phyloP scores from a whole-genome alignment of 37 sponge, comb jelly and placozoan species.

The Axinella damicornis region DNA sequence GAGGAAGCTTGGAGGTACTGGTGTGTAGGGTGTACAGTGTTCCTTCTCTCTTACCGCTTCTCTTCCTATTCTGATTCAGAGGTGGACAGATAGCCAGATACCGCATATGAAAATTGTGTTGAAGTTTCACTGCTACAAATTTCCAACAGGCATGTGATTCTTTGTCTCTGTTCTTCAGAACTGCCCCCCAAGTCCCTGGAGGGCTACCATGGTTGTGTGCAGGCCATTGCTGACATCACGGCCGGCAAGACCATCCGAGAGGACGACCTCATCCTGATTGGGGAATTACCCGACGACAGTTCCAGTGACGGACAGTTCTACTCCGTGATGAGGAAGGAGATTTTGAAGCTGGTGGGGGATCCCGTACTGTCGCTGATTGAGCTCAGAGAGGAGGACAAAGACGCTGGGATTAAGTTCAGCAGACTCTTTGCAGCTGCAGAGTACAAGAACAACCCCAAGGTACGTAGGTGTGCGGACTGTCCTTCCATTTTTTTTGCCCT shows the following conservation, averaged over 20 bases:
- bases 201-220: neutral
- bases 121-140: no score
- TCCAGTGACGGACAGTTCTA: conserved; percentile 18
- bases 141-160: no score
- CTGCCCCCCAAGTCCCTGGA: conserved; percentile 7
- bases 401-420: neutral
- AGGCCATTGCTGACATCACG: neutral
- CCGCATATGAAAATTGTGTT: no score
- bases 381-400: conserved; percentile 14
- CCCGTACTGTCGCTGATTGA: conserved; percentile 51
- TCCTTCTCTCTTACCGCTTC: no score
- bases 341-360: conserved; percentile 33
- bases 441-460: conserved; percentile 53
- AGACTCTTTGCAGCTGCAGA: conserved; percentile 32
- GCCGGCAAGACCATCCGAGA: conserved; percentile 4
- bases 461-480: no score
- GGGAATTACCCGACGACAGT: conserved; percentile 12
- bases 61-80: no score
- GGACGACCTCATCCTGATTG: conserved; percentile 50
- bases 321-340: conserved; percentile 30
- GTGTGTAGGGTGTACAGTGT: no score
- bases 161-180: neutral
- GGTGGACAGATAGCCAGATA: no score
- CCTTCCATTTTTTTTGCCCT: no score
- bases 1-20: conserved; percentile 28